phyloP scores from a whole-genome alignment of 2,113 vertebrate genomes.

The Vicugna pacos region DNA sequence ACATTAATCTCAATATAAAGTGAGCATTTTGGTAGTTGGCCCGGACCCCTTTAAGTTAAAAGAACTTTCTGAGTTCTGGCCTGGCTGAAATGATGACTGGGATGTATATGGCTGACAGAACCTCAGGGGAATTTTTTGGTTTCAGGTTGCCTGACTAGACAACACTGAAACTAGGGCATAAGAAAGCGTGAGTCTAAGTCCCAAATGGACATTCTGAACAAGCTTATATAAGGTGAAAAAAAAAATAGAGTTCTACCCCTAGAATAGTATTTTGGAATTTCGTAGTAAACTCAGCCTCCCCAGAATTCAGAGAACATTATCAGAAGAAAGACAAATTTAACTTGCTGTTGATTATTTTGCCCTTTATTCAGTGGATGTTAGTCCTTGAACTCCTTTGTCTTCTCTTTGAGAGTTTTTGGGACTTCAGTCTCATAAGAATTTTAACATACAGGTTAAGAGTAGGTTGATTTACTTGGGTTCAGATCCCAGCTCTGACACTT shows the following conservation, averaged over 20 bases:
- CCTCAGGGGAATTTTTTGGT: neutral
- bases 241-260: neutral
- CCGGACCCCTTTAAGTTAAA: neutral
- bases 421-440: slow-evolving; percentile 35
- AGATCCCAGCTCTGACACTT: neutral
- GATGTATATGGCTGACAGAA: neutral
- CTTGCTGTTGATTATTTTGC: neutral
- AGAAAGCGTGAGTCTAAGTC: neutral
- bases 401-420: neutral
- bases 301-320: neutral
- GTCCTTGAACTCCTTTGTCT: neutral
- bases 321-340: neutral
- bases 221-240: neutral
- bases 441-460: neutral
- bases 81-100: neutral
- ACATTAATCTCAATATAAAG: slow-evolving; percentile 24
- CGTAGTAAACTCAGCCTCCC: neutral
- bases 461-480: neutral
- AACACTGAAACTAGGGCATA: neutral
- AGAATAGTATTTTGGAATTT: slow-evolving; percentile 25
- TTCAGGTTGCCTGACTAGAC: neutral
- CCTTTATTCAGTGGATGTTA: neutral
- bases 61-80: neutral
- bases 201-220: neutral
- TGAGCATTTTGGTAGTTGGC: neutral